Conservation (phyloP, 2,888 invertebrate species). For the Melinaea marsaeus region DNA sequence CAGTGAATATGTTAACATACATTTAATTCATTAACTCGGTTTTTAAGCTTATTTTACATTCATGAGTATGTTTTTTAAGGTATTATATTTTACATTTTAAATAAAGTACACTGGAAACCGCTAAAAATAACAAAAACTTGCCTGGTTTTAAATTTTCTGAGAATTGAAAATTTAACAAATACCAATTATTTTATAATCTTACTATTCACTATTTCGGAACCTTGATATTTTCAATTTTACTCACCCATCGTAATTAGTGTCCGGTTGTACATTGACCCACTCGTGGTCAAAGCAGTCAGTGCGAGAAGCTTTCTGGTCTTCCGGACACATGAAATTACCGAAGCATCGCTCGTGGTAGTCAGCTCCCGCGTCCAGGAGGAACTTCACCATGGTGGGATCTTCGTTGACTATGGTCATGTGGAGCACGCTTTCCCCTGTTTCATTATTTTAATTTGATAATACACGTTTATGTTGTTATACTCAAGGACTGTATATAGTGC, state of each 20-base stretch:
- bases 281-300: slow-evolving; percentile 93
- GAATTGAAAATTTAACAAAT: too few species aligned
- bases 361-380: slow-evolving; percentile 92
- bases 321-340: slow-evolving; percentile 98
- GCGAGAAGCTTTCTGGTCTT: slow-evolving; percentile 96
- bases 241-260: slow-evolving; percentile 92
- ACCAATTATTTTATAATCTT: neutral
- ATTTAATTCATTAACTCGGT: too few species aligned
- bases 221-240: slow-evolving; percentile 9
- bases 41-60: too few species aligned
- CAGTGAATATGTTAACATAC: too few species aligned
- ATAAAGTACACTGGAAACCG: too few species aligned
- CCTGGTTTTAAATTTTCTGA: too few species aligned
- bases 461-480: too few species aligned
- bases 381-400: slow-evolving; percentile 98
- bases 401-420: slow-evolving; percentile 99
- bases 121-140: too few species aligned
- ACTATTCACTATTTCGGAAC: neutral
- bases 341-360: slow-evolving; percentile 95
- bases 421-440: slow-evolving; percentile 91
- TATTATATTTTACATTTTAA: too few species aligned
- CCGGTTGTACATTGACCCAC: slow-evolving; percentile 88
- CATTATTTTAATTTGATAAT: too few species aligned
- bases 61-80: too few species aligned
- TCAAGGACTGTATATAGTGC: too few species aligned